Base-by-base conservation (phyloP, 2,888 invertebrate genomes). In the Stenchaetothrips biformis region DNA sequence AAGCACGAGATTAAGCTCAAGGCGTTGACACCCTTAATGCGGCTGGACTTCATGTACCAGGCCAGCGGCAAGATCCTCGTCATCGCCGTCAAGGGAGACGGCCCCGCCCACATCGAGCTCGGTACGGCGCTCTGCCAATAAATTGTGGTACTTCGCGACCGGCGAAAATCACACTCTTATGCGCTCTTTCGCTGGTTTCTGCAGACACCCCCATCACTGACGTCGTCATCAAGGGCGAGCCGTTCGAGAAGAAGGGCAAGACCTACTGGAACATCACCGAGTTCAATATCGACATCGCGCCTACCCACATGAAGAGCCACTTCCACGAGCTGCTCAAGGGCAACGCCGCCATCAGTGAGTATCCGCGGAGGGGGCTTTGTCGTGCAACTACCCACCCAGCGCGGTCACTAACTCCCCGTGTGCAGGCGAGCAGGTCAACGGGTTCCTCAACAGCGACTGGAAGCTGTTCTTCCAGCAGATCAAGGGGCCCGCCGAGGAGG, bases 391-490 rank as follows among this genome's bases (percentile, higher is more conserved):
- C 37, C 2, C 37, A 37, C 37, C 37, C 37, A 37, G 37, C 37
- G 3, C 53, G 9, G 53, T 9, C 53, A 53, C 53, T 53, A 2
- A 9, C 53, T 3, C 53, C 53, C 53, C 37, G 37, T 37, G 1
- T 37, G 53, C 53, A 53, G 53, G 67, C 25, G 67, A 74, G n/a
- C 67, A 74, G 25, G 67, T 74, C 25, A 74, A 74, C 67, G 25
- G 21, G 2, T 74, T 74, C 67, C 67, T 74, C 21, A 74, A 74
- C 67, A 74, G 21, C 25, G 67, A 74, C 21, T 74, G 67, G 67
- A 74, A 74, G 67, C 67, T 21, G 25, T 74, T 74, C 67, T 74
- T 25, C 25, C 21, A 74, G 67, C 67, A 74, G 67, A 74, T 74
- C 67, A 21, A 74, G 67, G 67, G 67, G 0, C 67, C 67, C 8